These are phyloP conservation scores for Imbricaverruca yamaguchii DNA, from an alignment of 2,888 invertebrate genomes.

Conservation along the genomic window DNA sequence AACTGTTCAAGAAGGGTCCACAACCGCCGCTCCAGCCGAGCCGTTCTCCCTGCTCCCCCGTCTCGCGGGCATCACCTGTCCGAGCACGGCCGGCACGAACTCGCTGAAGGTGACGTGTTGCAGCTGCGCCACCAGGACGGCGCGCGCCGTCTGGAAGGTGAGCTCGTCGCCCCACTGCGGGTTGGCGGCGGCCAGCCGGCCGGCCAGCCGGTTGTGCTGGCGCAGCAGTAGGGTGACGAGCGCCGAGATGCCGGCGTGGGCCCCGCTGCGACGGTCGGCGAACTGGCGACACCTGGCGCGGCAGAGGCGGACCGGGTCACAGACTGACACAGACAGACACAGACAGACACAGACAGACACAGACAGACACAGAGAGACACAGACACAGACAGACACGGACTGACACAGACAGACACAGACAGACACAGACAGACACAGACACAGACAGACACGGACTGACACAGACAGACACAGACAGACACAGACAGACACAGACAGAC, in stretches of 20 bases:
- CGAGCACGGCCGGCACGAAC: slow-evolving; percentile 48
- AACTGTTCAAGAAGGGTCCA: no score
- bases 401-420: no score
- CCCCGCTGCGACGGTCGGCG: slow-evolving; percentile 47
- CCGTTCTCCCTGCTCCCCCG: no score
- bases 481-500: no score
- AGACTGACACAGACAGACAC: no score
- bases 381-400: no score
- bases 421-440: no score
- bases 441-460: no score
- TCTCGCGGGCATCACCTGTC: slow-evolving; percentile 39
- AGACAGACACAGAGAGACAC: no score
- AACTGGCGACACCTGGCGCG: slow-evolving; percentile 28
- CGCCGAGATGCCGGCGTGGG: slow-evolving; percentile 54
- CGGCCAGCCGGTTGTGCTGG: slow-evolving; percentile 65
- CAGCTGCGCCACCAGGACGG: slow-evolving; percentile 46
- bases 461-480: no score
- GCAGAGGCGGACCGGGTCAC: no score
- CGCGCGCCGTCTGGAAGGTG: slow-evolving; percentile 47
- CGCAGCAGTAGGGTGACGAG: slow-evolving; percentile 66
- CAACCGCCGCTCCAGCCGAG: not conserved
- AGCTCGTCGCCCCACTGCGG: slow-evolving; percentile 81
- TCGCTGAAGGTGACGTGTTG: slow-evolving; percentile 50
- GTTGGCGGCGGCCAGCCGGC: slow-evolving; percentile 50
- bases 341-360: no score